Evolutionary conservation across 2,113 vertebrate species (phyloP).

Genomic region (Caretta caretta): DNA sequence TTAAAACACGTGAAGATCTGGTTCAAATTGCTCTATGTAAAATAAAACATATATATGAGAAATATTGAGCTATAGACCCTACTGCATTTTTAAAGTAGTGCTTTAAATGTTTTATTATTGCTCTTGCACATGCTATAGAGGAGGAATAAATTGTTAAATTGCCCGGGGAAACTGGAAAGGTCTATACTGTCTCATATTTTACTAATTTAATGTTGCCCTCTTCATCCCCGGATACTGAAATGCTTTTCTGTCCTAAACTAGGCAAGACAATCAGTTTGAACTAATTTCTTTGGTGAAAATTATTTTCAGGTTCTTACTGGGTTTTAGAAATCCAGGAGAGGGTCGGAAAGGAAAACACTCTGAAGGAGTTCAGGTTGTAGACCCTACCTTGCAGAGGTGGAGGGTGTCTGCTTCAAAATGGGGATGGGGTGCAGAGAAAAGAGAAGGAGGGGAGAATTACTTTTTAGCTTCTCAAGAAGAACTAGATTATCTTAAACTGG

Average conservation of each 20-base stretch:
- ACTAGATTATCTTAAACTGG: background rate
- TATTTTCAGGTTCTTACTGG: background rate
- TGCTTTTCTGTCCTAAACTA: constrained; percentile 36
- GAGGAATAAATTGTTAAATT: constrained; percentile 54
- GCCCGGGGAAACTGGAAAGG: constrained; percentile 5
- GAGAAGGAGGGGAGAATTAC: background rate
- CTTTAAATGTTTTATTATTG: constrained; percentile 37
- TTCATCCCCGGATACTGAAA: constrained; percentile 23
- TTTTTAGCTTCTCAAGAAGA: background rate
- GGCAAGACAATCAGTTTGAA: background rate
- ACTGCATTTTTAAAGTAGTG: background rate
- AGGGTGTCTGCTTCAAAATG: background rate
- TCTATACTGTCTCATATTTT: constrained; percentile 42
- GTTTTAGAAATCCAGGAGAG: background rate
- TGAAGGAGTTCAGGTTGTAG: background rate
- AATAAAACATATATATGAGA: constrained; percentile 11
- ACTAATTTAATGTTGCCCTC: background rate
- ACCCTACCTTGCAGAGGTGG: background rate
- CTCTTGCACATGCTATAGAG: constrained; percentile 1
- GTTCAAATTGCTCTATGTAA: constrained; percentile 30
- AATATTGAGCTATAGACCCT: constrained; percentile 1
- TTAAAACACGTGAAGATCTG: constrained; percentile 22
- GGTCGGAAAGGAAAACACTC: constrained; percentile 10
- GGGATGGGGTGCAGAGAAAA: background rate
- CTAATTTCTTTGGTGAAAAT: background rate